phyloP scores from a whole-genome alignment of 2,113 vertebrate species.

The Phyllopteryx taeniolatus region DNA sequence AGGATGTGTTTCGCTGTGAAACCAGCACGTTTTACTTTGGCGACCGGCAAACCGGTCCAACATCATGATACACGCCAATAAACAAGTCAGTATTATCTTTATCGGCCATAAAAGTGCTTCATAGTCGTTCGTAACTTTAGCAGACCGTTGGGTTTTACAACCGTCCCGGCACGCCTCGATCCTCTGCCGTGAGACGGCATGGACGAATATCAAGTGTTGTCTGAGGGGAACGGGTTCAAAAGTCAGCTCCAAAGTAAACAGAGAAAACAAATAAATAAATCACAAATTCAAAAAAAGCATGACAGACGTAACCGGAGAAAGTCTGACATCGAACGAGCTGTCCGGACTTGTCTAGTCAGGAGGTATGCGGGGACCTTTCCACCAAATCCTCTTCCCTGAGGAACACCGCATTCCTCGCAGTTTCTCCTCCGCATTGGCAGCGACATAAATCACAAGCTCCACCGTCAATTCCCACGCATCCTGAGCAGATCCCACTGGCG shows the following conservation, averaged over 20 bases:
- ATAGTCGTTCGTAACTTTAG: background rate
- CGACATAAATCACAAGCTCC: background rate
- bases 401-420: constrained; percentile 40
- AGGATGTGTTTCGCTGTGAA: background rate
- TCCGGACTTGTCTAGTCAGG: constrained; percentile 35
- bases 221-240: constrained; percentile 7
- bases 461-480: constrained; percentile 32
- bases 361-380: constrained; percentile 9
- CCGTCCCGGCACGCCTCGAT: background rate
- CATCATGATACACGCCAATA: background rate
- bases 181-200: background rate
- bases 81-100: background rate
- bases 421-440: constrained; percentile 37
- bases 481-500: background rate
- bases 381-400: constrained; percentile 22
- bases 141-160: background rate
- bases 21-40: background rate
- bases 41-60: background rate
- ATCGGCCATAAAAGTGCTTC: background rate
- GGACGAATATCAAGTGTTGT: constrained; percentile 15
- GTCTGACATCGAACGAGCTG: constrained; percentile 11
- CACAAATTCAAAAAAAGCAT: background rate
- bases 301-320: background rate
- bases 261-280: background rate
- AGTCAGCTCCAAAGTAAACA: background rate